Conservation (phyloP, 1,140 invertebrate species). For the Drosophila orena region DNA sequence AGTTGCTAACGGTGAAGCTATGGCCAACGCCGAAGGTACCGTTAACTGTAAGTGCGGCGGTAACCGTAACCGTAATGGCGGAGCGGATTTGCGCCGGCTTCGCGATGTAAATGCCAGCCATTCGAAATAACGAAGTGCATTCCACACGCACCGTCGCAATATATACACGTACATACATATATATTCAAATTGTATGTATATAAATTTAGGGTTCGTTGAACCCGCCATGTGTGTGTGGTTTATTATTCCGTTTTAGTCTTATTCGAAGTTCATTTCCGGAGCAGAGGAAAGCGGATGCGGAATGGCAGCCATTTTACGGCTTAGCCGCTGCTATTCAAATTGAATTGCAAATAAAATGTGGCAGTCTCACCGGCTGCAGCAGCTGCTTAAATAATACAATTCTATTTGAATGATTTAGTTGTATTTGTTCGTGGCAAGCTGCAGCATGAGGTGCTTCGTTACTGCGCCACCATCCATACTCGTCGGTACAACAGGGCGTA, state of each 20-base stretch:
- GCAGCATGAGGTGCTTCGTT: constrained; percentile 5
- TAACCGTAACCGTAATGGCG: constrained; percentile 8
- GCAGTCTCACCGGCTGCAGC: constrained; percentile 13
- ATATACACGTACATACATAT: too few species aligned
- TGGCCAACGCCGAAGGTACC: constrained; percentile 8
- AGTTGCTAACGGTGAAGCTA: constrained; percentile 25
- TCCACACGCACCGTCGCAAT: constrained; percentile 28
- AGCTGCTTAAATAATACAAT: constrained; percentile 51
- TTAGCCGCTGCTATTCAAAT: constrained; percentile 44
- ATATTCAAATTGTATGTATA: constrained; percentile 15
- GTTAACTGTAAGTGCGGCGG: constrained; percentile 22
- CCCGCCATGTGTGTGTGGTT: not conserved
- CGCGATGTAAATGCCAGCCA: constrained; percentile 62
- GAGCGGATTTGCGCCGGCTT: constrained; percentile 32
- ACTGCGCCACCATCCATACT: too few species aligned
- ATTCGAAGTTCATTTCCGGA: constrained; percentile 57
- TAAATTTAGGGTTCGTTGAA: constrained; percentile 47
- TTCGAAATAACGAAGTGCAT: constrained; percentile 65
- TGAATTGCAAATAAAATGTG: constrained; percentile 53
- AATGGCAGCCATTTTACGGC: constrained; percentile 24
- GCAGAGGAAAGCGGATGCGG: constrained; percentile 4
- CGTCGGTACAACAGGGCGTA: constrained; percentile 1
- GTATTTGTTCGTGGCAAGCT: not conserved
- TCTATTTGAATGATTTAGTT: constrained; percentile 24
- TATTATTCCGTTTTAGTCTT: too few species aligned